Conservation (phyloP, 2,113 vertebrate genomes). For the Taurulus bubalis region DNA sequence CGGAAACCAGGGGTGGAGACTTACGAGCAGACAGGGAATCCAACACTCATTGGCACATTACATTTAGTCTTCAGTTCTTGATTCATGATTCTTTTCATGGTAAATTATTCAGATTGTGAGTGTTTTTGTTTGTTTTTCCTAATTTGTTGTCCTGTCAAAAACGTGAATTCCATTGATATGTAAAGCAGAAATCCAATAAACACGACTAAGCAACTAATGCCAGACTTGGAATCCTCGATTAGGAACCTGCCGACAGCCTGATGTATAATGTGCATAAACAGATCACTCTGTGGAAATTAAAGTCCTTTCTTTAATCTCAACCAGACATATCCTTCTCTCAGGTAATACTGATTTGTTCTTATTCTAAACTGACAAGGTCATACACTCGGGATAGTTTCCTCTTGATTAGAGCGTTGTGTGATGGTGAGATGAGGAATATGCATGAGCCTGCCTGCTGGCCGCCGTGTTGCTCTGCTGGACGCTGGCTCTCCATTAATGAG, state of each 20-base stretch:
- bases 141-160: not conserved
- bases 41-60: too few species aligned
- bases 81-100: not conserved
- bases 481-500: constrained; percentile 28
- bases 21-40: too few species aligned
- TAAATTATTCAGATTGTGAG: not conserved
- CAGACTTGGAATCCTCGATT: not conserved
- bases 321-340: not conserved
- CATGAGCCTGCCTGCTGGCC: constrained; percentile 21
- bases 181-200: not conserved
- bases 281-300: not conserved
- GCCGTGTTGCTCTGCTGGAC: constrained; percentile 11
- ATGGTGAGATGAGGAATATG: constrained; percentile 31
- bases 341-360: constrained; percentile 1
- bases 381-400: not conserved
- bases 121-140: not conserved
- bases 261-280: not conserved
- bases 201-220: not conserved
- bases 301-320: not conserved
- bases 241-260: not conserved
- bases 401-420: constrained; percentile 23
- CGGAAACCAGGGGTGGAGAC: too few species aligned
- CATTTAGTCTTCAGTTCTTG: too few species aligned
- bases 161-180: not conserved
- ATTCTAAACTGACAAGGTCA: constrained; percentile 8